Base-by-base conservation (phyloP, 2,888 invertebrate species). In the Eristalinus sepulchralis region DNA sequence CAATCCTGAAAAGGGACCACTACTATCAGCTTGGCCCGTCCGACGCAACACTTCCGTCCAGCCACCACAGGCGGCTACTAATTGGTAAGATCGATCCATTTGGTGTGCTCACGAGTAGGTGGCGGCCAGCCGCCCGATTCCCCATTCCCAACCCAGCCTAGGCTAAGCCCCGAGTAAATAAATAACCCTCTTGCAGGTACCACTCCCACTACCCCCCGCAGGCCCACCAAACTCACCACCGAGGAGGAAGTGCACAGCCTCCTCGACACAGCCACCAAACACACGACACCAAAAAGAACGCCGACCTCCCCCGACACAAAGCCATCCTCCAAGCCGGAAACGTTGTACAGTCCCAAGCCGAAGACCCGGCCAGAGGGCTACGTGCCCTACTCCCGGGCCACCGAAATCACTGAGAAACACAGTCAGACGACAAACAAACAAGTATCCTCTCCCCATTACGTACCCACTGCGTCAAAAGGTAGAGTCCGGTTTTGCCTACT, bases 1-100 rank as follows among this genome's bases (percentile, higher is more conserved):
- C 91, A 76, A 88, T 89, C 39, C 90, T 91, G 88, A 89, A 90
- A 80, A 91, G 90, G 79, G 89, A 90, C 86, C 47, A 89, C 47
- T 91, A 90, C 88, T 92, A 91, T 89, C 89, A 90, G 88, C 89
- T 91, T 89, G 92, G 92, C 90, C 91, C 90, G 88, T 90, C 91
- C 89, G 91, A 89, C 88, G 88, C 89, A 88, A 88, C 86, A 89
- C 89, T 88, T 84, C 72, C 84, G 79, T 83, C 86, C 63, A 80
- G 80, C 31, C 57, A 66, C 31, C 67, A 78, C 59, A 39, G 27
- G 55, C 62, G 71, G 66, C 78, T 67, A 36, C 47, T 33, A n/a
- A 60, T 71, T 75, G 86, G 86, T 86, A 86, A 86, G 86, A 83
- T 62, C n/a, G 78, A 63, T 47, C 57, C 66, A 68, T 78, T 66